Evolutionary conservation across 2,113 vertebrate species (phyloP), one percentile per base, ranked within the genome.

Genomic region (Gymnocephalus cernua): DNA sequence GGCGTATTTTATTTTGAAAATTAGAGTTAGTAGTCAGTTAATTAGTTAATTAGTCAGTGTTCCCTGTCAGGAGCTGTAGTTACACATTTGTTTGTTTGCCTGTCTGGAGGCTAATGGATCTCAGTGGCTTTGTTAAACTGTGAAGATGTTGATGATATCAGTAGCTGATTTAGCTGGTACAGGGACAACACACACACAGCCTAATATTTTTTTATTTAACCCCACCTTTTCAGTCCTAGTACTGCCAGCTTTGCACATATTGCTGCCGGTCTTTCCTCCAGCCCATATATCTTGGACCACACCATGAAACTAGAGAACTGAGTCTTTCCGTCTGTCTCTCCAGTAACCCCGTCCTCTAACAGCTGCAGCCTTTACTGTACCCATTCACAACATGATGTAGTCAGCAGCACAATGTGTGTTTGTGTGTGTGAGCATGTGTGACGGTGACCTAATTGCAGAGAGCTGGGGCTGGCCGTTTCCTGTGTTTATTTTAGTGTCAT

Each of bases 401-500:
- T 86, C 77, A 74, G 83, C 64, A 66, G 69, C 76, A 85, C 85
- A 82, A 58, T 82, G 84, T 80, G 80, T 77, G 80, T 63, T 38
- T 86, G 77, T 75, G 79, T 75, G 79, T 82, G 80, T 48, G 80
- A 67, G 68, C 69, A 18, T 79, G 78, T 85, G 59, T 83, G 79
- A 87, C 18, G 47, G 64, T 90, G 91, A 93, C 89, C 95, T 93
- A 92, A 90, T 93, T 93, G 86, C 91, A 63, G 78, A 82, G 82
- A 83, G 74, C 58, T 27, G 71, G 83, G 75, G 65, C 84, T 80
- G 85, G 75, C 73, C 45, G 74, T 85, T 92, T 92, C 92, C 93
- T 89, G 80, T 92, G 90, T 94, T 92, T 95, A 91, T 94, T 92
- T 91, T 92, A 88, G 80, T 87, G 82, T 79, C 88, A 92, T 90